Base-by-base conservation (phyloP, 2,888 invertebrate species). In the Lasioglossum marginatum region DNA sequence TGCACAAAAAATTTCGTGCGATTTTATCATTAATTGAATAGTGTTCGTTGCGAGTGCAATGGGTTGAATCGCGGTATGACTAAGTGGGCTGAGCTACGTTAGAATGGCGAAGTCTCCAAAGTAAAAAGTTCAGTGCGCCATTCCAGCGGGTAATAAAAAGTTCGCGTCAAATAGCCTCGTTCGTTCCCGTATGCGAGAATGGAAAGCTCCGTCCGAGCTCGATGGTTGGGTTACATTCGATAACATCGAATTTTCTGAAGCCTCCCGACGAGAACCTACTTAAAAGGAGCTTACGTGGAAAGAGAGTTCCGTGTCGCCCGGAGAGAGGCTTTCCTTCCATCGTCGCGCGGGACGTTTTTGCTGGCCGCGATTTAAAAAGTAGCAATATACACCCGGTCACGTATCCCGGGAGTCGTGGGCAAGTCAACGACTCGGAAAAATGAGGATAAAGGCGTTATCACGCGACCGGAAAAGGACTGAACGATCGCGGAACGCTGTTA, bases 401-500 rank as follows among this genome's bases (percentile, higher is more conserved):
- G 79, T 77, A 70, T 70, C 16, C 75, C 40, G 1, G n/a, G 48
- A 34, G 27, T 66, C 37, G 27, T 23, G 16, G 23, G 57, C 37
- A 34, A 45, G 48, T 27, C 57, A 84, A 72, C 77, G 37, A 40
- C 66, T 80, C 57, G 79, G 77, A 85, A 79, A 87, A 87, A 87
- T 31, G 83, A 76, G 88, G 83, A 86, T 83, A 81, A 81, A 83
- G 68, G 73, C 37, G 80, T 72, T 60, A 84, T 83, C 87, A 79
- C 82, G 71, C 88, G 77, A 87, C 78, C 82, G 84, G 78, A 85
- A 85, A 73, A 70, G 82, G 73, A 79, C 63, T 74, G 90, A 82
- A 86, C 86, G 86, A 89, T 86, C 85, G 89, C 60, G 77, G 78
- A 81, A 52, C 79, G 83, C 75, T 68, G 88, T 83, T 82, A 91